Conservation (phyloP, 92 coral and sea anemone genomes). For the Zoanthus solanderi region DNA sequence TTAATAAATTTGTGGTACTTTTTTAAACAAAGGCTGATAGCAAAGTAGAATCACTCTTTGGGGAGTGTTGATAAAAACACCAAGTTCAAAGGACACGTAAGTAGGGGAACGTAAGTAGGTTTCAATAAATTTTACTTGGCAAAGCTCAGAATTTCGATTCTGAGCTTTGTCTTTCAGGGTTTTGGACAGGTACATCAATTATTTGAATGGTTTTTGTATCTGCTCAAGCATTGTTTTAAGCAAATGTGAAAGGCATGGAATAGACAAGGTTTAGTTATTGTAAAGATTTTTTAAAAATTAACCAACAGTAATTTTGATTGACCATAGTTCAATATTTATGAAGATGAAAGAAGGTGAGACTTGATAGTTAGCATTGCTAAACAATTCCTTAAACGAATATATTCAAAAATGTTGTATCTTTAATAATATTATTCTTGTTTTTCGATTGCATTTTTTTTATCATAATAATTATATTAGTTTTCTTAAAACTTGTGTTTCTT, state of each 20-base stretch:
- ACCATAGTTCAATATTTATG: background rate
- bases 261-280: background rate
- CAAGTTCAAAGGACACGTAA: slow-evolving; percentile 98
- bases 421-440: no score
- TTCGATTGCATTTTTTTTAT: no score
- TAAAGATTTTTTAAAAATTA: no score
- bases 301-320: no score
- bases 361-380: no score
- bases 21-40: slow-evolving; percentile 98
- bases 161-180: background rate
- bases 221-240: background rate
- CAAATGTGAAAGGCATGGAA: background rate
- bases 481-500: no score
- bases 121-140: slow-evolving; percentile 61
- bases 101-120: slow-evolving; percentile 99
- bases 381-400: no score
- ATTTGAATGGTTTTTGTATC: background rate
- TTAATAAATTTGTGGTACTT: slow-evolving; percentile 80
- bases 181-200: slow-evolving; percentile 11
- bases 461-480: no score
- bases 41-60: slow-evolving; percentile 79
- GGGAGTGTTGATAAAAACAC: slow-evolving; percentile 63
- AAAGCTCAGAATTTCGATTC: slow-evolving; percentile 9
- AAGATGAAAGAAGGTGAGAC: background rate
- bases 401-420: no score